Evolutionary conservation across 2,797 vertebrate species (phyloP).

Genomic region (Heteromormyrus szaboi): DNA sequence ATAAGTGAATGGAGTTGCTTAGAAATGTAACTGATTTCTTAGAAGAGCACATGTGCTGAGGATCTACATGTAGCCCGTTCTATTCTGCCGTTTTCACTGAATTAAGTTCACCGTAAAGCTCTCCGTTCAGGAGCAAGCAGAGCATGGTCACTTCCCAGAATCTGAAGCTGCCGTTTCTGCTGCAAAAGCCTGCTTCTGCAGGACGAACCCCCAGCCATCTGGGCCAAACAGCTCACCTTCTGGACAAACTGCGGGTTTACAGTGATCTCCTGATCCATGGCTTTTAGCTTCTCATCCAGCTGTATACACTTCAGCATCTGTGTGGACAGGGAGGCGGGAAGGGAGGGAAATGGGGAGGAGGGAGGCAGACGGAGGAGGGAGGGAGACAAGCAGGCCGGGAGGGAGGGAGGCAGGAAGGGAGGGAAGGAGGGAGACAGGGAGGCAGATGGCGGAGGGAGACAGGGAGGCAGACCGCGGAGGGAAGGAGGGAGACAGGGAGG

Average conservation of each 20-base stretch:
- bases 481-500: neutral
- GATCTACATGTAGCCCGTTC: neutral
- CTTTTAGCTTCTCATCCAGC: slow-evolving; percentile 96
- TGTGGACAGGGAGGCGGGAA: neutral
- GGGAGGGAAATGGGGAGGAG: neutral
- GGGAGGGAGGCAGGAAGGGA: neutral
- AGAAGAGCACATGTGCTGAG: neutral
- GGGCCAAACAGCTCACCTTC: slow-evolving; percentile 67
- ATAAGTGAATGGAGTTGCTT: neutral
- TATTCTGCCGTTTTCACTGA: neutral
- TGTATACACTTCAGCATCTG: slow-evolving; percentile 99
- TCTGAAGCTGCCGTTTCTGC: neutral
- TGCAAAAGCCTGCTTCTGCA: neutral
- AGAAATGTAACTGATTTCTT: neutral
- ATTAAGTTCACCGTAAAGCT: neutral
- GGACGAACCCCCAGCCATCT: too few relatives aligned
- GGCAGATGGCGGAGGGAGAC: neutral
- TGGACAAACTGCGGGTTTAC: slow-evolving; percentile 99
- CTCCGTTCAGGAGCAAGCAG: neutral
- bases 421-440: neutral
- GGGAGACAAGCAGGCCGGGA: neutral
- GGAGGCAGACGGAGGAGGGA: too few relatives aligned
- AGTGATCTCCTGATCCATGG: slow-evolving; percentile 99
- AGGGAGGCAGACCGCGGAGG: neutral
- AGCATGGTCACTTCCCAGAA: neutral